Evolutionary conservation across 2,113 vertebrate species (phyloP).

Genomic region (Xenopus borealis): DNA sequence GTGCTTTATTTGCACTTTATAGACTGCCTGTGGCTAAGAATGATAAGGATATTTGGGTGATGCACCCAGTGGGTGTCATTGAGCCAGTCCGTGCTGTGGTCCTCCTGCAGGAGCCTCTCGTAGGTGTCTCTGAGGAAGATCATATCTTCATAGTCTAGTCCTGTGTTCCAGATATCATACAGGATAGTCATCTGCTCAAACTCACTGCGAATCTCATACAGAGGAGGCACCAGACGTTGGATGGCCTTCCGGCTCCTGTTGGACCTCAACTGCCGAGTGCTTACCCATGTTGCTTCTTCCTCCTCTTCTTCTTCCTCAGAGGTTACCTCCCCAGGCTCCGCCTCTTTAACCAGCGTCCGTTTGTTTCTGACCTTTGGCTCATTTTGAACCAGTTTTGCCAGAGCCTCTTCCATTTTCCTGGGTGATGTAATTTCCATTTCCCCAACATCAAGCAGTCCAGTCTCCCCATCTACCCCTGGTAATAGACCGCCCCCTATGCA

Average conservation of each 20-base stretch:
- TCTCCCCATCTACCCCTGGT: conserved; percentile 52
- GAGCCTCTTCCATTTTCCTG: conserved; percentile 43
- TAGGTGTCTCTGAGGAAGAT: conserved; percentile 75
- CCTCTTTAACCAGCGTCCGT: conserved; percentile 2
- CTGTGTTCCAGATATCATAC: conserved; percentile 91
- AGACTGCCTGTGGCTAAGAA: too few relatives aligned
- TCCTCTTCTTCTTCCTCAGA: conserved; percentile 64
- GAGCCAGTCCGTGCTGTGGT: conserved; percentile 84
- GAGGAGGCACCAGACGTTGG: neutral
- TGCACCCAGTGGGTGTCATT: conserved; percentile 93
- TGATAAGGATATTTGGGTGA: conserved; percentile 85
- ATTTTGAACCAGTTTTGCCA: conserved; percentile 43
- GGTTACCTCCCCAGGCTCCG: conserved; percentile 66
- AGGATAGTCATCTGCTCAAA: conserved; percentile 95
- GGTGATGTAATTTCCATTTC: conserved; percentile 23
- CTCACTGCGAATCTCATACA: conserved; percentile 78
- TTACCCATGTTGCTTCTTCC: conserved; percentile 61
- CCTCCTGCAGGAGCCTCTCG: conserved; percentile 80
- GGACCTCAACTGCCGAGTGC: conserved; percentile 57
- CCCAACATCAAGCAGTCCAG: conserved; percentile 29
- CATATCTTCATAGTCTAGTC: conserved; percentile 84
- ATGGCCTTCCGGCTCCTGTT: conserved; percentile 47
- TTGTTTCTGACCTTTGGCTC: conserved; percentile 54
- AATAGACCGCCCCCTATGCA: conserved; percentile 61
- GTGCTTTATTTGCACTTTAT: too few relatives aligned